Base-by-base conservation (phyloP, 1,140 invertebrate genomes). In the Caenorhabditis remanei region DNA sequence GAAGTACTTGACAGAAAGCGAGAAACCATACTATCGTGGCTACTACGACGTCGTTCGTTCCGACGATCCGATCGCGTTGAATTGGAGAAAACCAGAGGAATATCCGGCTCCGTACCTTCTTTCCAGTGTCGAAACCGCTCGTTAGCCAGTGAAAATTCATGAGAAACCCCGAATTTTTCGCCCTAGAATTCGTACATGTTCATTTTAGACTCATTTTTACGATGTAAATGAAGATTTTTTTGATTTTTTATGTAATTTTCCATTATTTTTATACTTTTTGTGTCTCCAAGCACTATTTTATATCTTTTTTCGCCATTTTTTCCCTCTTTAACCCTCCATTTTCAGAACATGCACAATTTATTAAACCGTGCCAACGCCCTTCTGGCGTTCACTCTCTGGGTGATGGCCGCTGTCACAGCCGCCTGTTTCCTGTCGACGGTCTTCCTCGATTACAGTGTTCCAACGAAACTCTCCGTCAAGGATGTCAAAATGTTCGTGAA, bases 401-500 rank as follows among this genome's bases (percentile, higher is more conserved):
- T 98, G 75, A 94, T 99, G 91, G 97, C 97, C 87, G 96, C 95
- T 90, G 94, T 99, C 90, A 99, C 98, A 56, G 97, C 99, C 94
- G 95, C 95, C 86, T 99, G 97, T 94, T 99, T 99, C 93, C 93
- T 97, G 40, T 97, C 97, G n/a, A 99, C 98, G 41, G 95, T 96
- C 90, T 97, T 98, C 92, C 95, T 96, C 90, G 95, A 97, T 93
- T 97, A 98, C 93, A 95, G 96, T 56, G 94, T 95, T 89, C 43
- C 61, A 6, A 96, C 96, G 75, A 94, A 95, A 85, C 95, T 99
- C 93, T 96, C 96, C 91, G 96, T 97, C 41, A 95, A 96, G 14
- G 97, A 97, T 95, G 95, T 97, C 90, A 94, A 97, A 86, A 96
- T 99, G 96, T 98, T 95, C 96, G 96, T 96, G n/a, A n/a, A n/a